Evolutionary conservation across 53 echinoderm and acorn worm species (phyloP), one percentile per base, ranked within the genome.

Genomic region (Luidia sarsii): DNA sequence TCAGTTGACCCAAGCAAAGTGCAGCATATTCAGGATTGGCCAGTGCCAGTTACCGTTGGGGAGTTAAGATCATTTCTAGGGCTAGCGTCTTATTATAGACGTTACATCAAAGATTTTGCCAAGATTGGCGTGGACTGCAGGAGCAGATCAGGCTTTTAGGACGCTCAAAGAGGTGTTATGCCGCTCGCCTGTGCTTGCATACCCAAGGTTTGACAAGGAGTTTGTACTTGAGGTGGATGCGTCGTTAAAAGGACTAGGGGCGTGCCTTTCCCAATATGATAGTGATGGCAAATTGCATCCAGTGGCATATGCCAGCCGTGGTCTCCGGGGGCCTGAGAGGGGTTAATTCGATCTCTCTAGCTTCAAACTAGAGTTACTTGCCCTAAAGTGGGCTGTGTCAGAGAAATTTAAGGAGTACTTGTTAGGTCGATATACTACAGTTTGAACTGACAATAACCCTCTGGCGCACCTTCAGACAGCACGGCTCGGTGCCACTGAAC

Each of bases 381-480:
- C 49, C 9, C 61, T 90, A 0, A 90, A 90, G 41, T 90, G 82
- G 90, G 82, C 85, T 0, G 75, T 85, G 6, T 63, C 67, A n/a
- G 90, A 82, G 8, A 90, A 90, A 38, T 90, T 85, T 52, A 63
- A 74, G 3, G 64, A 71, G 14, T 90, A 90, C 39, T 21, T 81
- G 0, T 33, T 35, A 14, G 82, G 90, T 1, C 43, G 67, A 4
- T 56, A 55, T 55, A 57, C 57, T 10, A 16, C 57, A 0, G 80
- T 87, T 13, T 59, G 69, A 18, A 70, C 83, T 24, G 43, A 70
- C 43, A 56, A 55, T 36, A 70, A 70, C 28, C 70, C 57, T 35
- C 7, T 83, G 3, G 21, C 51, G 4, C 36, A 70, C 20, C n/a
- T 70, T 2, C 33, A 59, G 2, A 43, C 53, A 2, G 66, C 46